Percentiles rank a stretch among this genome's conserved stretches.
These are phyloP conservation scores for Nymphicus hollandicus DNA, from an alignment of 2,113 vertebrate species.

Conservation along the genomic window DNA sequence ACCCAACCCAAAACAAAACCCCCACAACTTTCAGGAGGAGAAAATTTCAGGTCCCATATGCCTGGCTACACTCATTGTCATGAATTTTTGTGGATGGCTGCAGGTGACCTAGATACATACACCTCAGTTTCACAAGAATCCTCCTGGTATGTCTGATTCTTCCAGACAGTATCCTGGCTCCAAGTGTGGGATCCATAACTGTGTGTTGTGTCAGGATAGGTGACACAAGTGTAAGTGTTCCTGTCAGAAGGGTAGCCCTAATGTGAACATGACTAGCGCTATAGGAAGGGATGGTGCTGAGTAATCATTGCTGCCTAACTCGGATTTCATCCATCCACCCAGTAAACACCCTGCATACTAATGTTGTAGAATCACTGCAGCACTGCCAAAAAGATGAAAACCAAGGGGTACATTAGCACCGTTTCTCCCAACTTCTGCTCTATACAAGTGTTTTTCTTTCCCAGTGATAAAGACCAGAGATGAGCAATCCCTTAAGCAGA, in stretches of 20 bases:
- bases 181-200: background rate
- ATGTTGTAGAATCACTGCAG: slow-evolving; percentile 16
- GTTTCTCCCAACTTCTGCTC: background rate
- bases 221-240: background rate
- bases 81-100: background rate
- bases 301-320: slow-evolving; percentile 1
- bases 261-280: background rate
- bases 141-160: background rate
- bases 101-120: slow-evolving; percentile 9
- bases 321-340: background rate
- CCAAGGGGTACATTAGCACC: background rate
- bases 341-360: slow-evolving; percentile 16
- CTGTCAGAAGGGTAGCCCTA: background rate
- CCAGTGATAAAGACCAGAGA: background rate
- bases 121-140: background rate
- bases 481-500: background rate
- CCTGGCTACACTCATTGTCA: background rate
- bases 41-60: background rate
- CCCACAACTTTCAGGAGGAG: background rate
- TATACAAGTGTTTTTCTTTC: background rate
- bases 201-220: accelerated
- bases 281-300: background rate
- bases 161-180: background rate
- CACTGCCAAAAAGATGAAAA: background rate
- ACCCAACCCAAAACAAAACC: background rate